Evolutionary conservation across 1,140 invertebrate species (phyloP).

Genomic region (Lineus longissimus): DNA sequence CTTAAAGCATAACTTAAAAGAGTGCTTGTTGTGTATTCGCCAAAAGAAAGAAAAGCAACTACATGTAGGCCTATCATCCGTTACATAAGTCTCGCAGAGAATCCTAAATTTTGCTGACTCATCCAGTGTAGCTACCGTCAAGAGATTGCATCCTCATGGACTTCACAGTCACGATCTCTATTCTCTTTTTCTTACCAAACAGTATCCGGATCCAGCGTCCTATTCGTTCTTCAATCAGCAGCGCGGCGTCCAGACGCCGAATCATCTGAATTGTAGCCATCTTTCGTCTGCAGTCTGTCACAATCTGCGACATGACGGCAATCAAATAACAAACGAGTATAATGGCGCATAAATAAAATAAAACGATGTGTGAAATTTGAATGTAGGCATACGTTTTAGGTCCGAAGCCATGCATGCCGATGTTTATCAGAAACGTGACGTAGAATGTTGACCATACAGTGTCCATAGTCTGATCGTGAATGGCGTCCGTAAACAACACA

Average conservation of each 20-base stretch:
- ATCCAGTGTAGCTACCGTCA: no score
- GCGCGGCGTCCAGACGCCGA: not conserved
- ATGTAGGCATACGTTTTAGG: not conserved
- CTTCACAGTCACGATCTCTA: no score
- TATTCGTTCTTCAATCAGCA: not conserved
- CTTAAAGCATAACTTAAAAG: no score
- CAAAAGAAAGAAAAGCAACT: no score
- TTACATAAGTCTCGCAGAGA: no score
- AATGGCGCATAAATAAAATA: not conserved
- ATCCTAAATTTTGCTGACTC: no score
- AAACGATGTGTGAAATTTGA: not conserved
- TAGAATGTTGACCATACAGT: not conserved
- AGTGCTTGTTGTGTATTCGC: no score
- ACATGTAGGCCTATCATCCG: no score
- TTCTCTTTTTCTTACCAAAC: no score
- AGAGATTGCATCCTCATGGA: no score
- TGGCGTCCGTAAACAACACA: not conserved
- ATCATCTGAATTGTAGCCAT: not conserved
- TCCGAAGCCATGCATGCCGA: not conserved
- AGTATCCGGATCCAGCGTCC: not conserved
- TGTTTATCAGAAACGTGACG: not conserved
- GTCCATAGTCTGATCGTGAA: not conserved
- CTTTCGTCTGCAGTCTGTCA: not conserved
- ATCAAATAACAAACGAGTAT: not conserved
- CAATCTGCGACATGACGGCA: not conserved